Conservation (phyloP, 30 jellyfish, hydroid and myxozoan species). For the Hydra vulgaris region DNA sequence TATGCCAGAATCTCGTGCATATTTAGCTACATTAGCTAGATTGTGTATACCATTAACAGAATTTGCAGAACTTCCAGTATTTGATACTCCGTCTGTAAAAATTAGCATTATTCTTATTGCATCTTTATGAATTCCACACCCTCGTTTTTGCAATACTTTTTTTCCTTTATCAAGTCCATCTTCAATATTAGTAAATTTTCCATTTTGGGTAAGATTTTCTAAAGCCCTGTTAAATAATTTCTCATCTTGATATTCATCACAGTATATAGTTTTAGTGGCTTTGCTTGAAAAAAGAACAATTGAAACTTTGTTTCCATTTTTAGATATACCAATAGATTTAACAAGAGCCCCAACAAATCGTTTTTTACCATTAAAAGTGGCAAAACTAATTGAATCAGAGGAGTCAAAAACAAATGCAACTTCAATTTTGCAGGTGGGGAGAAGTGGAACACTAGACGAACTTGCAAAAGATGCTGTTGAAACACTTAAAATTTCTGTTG, state of each 20-base stretch:
- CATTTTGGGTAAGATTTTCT: background rate
- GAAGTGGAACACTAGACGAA: background rate
- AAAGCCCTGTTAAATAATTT: background rate
- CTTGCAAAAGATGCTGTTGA: background rate
- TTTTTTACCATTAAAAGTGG: background rate
- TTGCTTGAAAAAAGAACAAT: background rate
- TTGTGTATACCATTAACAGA: background rate
- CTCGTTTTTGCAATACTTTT: background rate
- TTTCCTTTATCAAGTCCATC: background rate
- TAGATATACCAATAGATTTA: background rate
- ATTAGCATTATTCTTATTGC: background rate
- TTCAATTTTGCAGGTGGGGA: background rate
- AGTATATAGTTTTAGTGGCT: background rate
- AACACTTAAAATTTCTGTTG: no score
- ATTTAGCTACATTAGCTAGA: background rate
- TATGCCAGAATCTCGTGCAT: background rate
- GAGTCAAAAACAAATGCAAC: background rate
- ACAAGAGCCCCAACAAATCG: background rate
- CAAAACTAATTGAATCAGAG: background rate
- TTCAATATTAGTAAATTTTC: background rate
- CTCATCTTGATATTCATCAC: background rate
- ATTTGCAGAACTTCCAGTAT: background rate
- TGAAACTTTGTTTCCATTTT: background rate
- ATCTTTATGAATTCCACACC: background rate
- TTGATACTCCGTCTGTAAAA: background rate